Conservation (phyloP, 2,113 vertebrate genomes). For the Jaculus jaculus region DNA sequence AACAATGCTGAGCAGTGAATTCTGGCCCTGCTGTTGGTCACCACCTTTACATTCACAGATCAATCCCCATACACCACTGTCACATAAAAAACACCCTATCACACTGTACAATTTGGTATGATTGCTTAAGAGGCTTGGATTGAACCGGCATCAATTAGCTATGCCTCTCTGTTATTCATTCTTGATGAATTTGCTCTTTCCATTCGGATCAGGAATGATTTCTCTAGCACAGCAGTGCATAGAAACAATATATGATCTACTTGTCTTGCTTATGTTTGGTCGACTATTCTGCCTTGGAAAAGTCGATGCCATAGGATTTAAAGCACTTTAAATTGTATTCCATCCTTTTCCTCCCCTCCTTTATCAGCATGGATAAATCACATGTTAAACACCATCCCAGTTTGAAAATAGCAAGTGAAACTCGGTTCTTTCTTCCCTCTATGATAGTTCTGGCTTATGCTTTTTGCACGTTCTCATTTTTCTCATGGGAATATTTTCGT, state of each 20-base stretch:
- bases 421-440: neutral
- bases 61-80: slow-evolving; percentile 76
- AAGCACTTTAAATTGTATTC: slow-evolving; percentile 41
- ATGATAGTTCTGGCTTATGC: neutral
- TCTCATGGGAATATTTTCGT: neutral
- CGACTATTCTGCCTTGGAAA: neutral
- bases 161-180: slow-evolving; percentile 85
- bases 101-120: slow-evolving; percentile 83
- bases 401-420: neutral
- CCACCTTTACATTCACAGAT: slow-evolving; percentile 76
- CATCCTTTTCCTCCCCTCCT: neutral
- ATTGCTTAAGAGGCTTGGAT: slow-evolving; percentile 83
- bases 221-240: slow-evolving; percentile 79
- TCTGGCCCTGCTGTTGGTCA: slow-evolving; percentile 46
- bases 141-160: slow-evolving; percentile 87
- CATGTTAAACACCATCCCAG: neutral
- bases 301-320: slow-evolving; percentile 22
- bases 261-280: slow-evolving; percentile 40
- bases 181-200: slow-evolving; percentile 80
- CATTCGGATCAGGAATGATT: slow-evolving; percentile 83
- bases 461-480: neutral
- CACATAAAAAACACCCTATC: slow-evolving; percentile 77
- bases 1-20: slow-evolving; percentile 68
- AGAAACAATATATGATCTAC: slow-evolving; percentile 70
- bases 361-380: slow-evolving; percentile 28